Evolutionary conservation across 2,797 vertebrate genomes (phyloP).

Genomic region (Lagorchestes hirsutus): DNA sequence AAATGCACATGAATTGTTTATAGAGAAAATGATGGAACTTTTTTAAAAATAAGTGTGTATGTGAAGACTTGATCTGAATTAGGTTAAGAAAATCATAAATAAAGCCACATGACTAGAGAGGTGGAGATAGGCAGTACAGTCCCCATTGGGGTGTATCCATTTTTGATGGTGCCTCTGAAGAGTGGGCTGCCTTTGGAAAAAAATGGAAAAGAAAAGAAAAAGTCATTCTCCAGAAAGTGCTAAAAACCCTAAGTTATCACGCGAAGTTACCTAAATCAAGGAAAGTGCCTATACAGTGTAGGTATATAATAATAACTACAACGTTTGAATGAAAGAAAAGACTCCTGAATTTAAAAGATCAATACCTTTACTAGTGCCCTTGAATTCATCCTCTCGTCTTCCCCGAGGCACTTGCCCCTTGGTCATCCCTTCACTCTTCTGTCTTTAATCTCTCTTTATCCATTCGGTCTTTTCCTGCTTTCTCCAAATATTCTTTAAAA

Average conservation of each 20-base stretch:
- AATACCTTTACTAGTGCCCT: neutral
- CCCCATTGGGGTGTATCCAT: neutral
- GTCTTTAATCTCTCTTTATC: neutral
- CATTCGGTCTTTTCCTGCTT: neutral
- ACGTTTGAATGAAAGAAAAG: constrained; percentile 33
- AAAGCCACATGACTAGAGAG: neutral
- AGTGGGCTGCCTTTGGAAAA: neutral
- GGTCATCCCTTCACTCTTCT: neutral
- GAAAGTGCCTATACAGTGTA: neutral
- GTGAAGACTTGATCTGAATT: neutral
- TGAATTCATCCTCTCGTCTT: neutral
- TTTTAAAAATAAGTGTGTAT: neutral
- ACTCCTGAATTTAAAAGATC: constrained; percentile 25
- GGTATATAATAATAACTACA: neutral
- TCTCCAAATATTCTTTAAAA: neutral
- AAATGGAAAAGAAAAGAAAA: neutral
- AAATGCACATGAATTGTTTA: constrained; percentile 35
- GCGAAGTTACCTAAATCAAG: neutral
- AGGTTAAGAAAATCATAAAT: neutral
- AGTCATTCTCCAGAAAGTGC: neutral
- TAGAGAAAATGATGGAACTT: neutral
- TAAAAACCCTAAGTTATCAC: constrained; percentile 20
- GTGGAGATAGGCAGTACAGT: neutral
- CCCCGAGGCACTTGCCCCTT: neutral
- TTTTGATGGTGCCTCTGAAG: neutral